These are phyloP conservation scores for Oryzias dopingdopingensis DNA, from an alignment of 2,797 vertebrate genomes.

Conservation along the genomic window DNA sequence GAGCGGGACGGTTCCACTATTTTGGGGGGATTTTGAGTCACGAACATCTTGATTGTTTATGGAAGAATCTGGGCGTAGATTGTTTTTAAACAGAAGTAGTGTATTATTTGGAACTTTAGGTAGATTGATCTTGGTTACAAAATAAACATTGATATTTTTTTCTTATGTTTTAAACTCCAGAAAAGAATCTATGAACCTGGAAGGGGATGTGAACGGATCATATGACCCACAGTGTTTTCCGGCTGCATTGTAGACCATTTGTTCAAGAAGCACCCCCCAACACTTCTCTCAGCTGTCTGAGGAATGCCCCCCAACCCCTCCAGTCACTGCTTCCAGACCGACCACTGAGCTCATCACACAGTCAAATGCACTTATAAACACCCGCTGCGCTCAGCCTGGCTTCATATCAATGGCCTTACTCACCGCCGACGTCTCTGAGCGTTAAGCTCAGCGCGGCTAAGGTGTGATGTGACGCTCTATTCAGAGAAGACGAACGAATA, in stretches of 20 bases:
- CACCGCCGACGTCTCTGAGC: constrained; percentile 43
- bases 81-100: no score
- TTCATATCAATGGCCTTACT: constrained; percentile 50
- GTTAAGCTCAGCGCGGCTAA: constrained; percentile 52
- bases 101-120: no score
- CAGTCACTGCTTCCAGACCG: constrained; percentile 48
- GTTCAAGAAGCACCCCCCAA: constrained; percentile 63
- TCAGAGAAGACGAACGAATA: constrained; percentile 41
- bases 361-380: constrained; percentile 31
- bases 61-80: no score
- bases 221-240: constrained; percentile 27
- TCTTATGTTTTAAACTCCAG: no score
- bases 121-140: no score
- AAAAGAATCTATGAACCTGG: no score
- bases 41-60: no score
- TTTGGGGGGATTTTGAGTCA: no score
- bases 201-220: no score
- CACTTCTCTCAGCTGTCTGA: constrained; percentile 54
- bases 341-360: constrained; percentile 60
- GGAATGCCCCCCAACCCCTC: constrained; percentile 46
- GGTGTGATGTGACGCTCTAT: constrained; percentile 53
- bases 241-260: constrained; percentile 40
- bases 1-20: no score
- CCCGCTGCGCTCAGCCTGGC: constrained; percentile 33
- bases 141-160: no score